Evolutionary conservation across 2,797 vertebrate species (phyloP).

Genomic region (Capromys pilorides): DNA sequence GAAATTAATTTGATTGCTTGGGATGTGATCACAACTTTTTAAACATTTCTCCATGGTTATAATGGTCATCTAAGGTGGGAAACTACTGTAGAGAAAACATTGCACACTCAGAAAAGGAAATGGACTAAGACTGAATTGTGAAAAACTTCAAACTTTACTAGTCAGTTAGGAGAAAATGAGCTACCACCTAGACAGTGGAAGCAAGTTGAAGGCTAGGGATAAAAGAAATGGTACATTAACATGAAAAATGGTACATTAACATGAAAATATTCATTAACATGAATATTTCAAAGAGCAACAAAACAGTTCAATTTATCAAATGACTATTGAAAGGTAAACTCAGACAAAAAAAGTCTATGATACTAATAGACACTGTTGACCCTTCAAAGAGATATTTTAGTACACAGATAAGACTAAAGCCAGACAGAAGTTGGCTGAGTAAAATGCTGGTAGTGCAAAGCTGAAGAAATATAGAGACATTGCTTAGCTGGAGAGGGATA

Average conservation of each 20-base stretch:
- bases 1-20: not conserved
- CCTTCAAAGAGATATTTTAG: not conserved
- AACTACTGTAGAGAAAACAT: not conserved
- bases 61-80: not conserved
- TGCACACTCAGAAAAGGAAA: not conserved
- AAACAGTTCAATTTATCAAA: conserved; percentile 32
- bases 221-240: not conserved
- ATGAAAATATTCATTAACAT: too few species aligned
- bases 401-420: not conserved
- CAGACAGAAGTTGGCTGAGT: not conserved
- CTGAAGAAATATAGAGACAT: not conserved
- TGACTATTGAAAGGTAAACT: not conserved
- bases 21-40: not conserved
- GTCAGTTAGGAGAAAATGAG: not conserved
- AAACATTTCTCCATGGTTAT: not conserved
- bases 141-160: not conserved
- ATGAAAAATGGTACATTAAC: not conserved
- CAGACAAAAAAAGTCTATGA: not conserved
- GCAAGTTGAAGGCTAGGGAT: not conserved
- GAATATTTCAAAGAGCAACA: not conserved
- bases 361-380: not conserved
- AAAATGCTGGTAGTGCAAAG: not conserved
- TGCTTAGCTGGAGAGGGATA: not conserved
- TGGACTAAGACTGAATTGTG: not conserved
- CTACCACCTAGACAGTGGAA: not conserved